Evolutionary conservation across 2,113 vertebrate genomes (phyloP).

Genomic region (Coptodon rendalli): DNA sequence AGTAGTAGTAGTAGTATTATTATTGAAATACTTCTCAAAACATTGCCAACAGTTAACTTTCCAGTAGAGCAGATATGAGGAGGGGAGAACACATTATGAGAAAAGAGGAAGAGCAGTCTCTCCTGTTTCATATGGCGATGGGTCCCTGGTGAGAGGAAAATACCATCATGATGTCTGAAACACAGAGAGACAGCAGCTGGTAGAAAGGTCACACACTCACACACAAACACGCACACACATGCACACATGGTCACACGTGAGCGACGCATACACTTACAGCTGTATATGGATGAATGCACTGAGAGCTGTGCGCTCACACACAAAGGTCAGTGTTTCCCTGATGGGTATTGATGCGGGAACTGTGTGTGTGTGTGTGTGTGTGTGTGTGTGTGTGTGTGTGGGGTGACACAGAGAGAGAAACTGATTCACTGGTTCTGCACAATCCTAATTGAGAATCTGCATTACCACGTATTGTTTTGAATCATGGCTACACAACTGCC

Average conservation of each 20-base stretch:
- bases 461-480: background rate
- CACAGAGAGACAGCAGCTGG: background rate
- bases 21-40: background rate
- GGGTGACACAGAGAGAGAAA: background rate
- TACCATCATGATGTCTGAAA: background rate
- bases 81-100: background rate
- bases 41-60: background rate
- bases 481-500: background rate
- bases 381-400: background rate
- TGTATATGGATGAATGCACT: background rate
- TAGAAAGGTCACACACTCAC: constrained; percentile 29
- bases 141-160: background rate
- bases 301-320: background rate
- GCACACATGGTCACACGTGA: background rate
- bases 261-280: background rate
- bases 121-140: background rate
- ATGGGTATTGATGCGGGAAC: background rate
- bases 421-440: background rate
- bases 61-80: background rate
- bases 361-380: background rate
- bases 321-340: constrained; percentile 31
- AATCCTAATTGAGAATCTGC: background rate
- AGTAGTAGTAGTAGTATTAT: no score
- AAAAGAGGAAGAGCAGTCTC: background rate
- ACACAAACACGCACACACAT: background rate